Evolutionary conservation across 2,888 invertebrate species (phyloP), one percentile per base, ranked within the genome.

Genomic region (Apomyelois bistriatella): DNA sequence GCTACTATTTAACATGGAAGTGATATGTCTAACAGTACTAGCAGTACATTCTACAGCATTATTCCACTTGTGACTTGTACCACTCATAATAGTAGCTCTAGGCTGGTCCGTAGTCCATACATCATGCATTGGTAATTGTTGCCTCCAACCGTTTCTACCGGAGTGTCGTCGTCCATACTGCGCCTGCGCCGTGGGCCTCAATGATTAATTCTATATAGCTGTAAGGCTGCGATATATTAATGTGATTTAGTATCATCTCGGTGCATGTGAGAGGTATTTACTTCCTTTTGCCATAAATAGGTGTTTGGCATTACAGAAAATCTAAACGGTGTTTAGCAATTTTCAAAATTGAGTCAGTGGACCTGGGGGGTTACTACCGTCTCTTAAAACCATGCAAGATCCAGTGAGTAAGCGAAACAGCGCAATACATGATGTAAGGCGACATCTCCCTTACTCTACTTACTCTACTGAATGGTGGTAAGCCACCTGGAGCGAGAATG

Each of bases 51-150:
- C 32, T 6, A 9, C 32, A 32, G 32, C 32, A 4, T 9, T 1
- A 32, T 10, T 9, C 16, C 43, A 17, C 57, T 55, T 46, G 1
- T 57, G 9, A 17, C 42, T 55, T 59, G 43, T 1, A 13, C 58
- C 56, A 55, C 12, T 49, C 53, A 37, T 53, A 48, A 64, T 40
- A 69, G 62, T 57, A 62, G 64, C 78, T 73, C 52, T 59, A 58
- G 69, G 75, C 75, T 54, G 58, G 61, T 58, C 67, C 65, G 56
- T 56, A 65, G 62, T 65, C 66, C 70, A 76, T 81, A 72, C 69
- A 79, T 79, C 81, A 74, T 70, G 61, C 59, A 72, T 69, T 71
- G 59, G 70, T 81, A 81, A 82, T 79, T 77, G 79, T 76, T 67
- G 76, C 76, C 72, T 64, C 61, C 47, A 74, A 74, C 72, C 56